A percentile compares a stretch with the other conserved stretches of the same genome.
Evolutionary conservation across 2,113 vertebrate genomes (phyloP).

Genomic region (Limnothrissa miodon): DNA sequence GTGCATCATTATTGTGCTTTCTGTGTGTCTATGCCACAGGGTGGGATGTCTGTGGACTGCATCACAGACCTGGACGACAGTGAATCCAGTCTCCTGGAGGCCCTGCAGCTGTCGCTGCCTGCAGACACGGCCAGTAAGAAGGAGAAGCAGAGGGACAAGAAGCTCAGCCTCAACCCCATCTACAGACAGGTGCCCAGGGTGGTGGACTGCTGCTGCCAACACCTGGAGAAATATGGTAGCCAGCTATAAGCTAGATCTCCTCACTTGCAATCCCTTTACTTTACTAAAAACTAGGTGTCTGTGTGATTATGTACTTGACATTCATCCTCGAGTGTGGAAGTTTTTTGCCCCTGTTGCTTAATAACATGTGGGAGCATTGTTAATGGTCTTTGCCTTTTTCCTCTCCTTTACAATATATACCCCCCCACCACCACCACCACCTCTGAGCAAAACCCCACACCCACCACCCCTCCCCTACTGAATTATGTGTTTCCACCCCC

Average conservation of each 20-base stretch:
- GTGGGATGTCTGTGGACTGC: conserved; percentile 96
- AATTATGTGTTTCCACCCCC: no score
- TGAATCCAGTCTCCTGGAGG: conserved; percentile 92
- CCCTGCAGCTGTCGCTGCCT: conserved; percentile 93
- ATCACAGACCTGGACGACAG: conserved; percentile 97
- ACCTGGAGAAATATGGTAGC: conserved; percentile 94
- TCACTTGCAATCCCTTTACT: background rate
- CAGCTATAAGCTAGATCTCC: background rate
- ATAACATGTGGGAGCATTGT: no score
- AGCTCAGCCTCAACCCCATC: conserved; percentile 95
- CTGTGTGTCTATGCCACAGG: conserved; percentile 67
- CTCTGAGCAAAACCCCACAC: no score
- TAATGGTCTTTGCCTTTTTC: no score
- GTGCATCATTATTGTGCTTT: background rate
- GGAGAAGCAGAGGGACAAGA: conserved; percentile 88
- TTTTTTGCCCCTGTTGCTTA: no score
- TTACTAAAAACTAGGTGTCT: background rate
- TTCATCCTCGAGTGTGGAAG: no score
- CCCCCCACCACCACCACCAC: no score
- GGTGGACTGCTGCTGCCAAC: conserved; percentile 94
- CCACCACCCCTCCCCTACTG: no score
- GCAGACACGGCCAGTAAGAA: conserved; percentile 84
- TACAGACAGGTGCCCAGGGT: conserved; percentile 94
- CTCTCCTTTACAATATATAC: no score
- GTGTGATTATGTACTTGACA: no score